Conservation (phyloP, 2,888 invertebrate species). For the Zootermopsis nevadensis region DNA sequence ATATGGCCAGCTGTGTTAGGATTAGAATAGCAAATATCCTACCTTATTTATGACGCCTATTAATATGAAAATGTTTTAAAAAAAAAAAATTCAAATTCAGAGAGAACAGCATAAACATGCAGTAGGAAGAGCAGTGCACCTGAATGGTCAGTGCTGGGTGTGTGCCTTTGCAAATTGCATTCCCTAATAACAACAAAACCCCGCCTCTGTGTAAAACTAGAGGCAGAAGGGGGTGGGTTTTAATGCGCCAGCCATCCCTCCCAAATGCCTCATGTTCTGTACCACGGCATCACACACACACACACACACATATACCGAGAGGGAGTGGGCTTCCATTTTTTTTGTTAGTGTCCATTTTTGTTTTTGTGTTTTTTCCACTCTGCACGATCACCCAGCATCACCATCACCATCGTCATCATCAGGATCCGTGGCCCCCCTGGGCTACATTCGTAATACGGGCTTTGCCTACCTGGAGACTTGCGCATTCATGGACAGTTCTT, state of each 20-base stretch:
- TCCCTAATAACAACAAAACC: constrained; percentile 38
- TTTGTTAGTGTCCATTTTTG: constrained; percentile 29
- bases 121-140: constrained; percentile 15
- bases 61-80: constrained; percentile 37
- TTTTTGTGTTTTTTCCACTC: background rate
- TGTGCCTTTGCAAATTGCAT: constrained; percentile 38
- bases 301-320: background rate
- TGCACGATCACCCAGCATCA: constrained; percentile 10
- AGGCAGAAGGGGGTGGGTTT: constrained; percentile 13
- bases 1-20: constrained; percentile 32
- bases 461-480: constrained; percentile 50
- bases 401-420: constrained; percentile 9
- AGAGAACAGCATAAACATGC: constrained; percentile 34
- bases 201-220: constrained; percentile 39
- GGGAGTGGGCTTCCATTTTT: constrained; percentile 8
- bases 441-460: constrained; percentile 7
- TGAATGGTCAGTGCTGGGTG: background rate
- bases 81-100: constrained; percentile 33
- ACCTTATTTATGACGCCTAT: constrained; percentile 39
- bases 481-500: constrained; percentile 49
- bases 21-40: constrained; percentile 35
- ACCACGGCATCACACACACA: too few species aligned
- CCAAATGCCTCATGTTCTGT: constrained; percentile 3
- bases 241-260: constrained; percentile 2
- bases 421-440: constrained; percentile 17